phyloP scores from a whole-genome alignment of 2,797 vertebrate genomes.

The Acomys russatus region DNA sequence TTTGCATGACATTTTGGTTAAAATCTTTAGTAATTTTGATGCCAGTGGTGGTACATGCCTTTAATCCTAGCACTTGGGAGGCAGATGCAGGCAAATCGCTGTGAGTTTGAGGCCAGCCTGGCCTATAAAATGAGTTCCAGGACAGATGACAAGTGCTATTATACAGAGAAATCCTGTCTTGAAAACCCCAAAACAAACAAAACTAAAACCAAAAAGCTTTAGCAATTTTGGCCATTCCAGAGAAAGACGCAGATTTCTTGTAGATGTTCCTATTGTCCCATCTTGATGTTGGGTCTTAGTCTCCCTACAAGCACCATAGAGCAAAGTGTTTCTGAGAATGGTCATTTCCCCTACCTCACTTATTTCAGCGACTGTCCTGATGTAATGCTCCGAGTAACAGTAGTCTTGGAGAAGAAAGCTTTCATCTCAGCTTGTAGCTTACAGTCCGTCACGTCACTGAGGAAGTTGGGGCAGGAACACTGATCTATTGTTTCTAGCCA shows the following conservation, averaged over 20 bases:
- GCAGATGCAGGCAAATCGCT: background rate
- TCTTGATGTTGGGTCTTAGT: background rate
- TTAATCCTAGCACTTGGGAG: background rate
- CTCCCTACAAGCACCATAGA: background rate
- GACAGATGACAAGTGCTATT: background rate
- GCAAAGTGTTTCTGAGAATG: background rate
- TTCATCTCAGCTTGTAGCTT: background rate
- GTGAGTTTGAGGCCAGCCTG: background rate
- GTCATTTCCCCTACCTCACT: background rate
- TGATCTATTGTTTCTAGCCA: background rate
- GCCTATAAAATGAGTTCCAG: background rate
- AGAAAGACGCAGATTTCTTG: background rate
- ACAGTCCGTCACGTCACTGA: background rate
- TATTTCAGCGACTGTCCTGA: background rate
- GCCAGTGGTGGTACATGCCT: rapidly evolving
- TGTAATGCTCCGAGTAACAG: background rate
- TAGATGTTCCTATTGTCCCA: background rate
- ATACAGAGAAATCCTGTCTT: background rate
- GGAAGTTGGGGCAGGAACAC: background rate
- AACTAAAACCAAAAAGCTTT: background rate
- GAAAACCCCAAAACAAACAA: background rate
- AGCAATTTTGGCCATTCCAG: background rate
- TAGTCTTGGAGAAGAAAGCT: background rate
- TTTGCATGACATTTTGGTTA: background rate
- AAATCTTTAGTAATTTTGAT: background rate